phyloP scores from a whole-genome alignment of 2,797 vertebrate genomes.

The Gambelia wislizenii region DNA sequence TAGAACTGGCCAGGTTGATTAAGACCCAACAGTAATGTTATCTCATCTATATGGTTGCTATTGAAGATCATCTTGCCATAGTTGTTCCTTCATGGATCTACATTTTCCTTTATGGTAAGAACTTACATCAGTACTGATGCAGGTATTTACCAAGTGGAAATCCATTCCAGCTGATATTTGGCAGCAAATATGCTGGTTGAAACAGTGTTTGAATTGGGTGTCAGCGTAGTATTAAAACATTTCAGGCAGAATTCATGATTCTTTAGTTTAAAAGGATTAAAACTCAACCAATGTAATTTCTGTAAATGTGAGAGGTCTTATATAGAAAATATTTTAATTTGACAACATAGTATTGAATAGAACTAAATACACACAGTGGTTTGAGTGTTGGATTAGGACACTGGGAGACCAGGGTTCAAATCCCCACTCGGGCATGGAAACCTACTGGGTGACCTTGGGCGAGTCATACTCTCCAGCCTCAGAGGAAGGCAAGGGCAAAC shows the following conservation, averaged over 20 bases:
- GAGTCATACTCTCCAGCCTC: too few species aligned
- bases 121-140: background rate
- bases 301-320: background rate
- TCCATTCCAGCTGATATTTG: background rate
- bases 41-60: background rate
- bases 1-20: background rate
- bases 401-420: too few species aligned
- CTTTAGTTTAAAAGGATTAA: slow-evolving; percentile 7
- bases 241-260: background rate
- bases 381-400: too few species aligned
- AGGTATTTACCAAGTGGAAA: background rate
- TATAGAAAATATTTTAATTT: background rate
- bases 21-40: background rate
- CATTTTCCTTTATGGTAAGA: background rate
- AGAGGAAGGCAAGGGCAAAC: too few species aligned
- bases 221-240: background rate
- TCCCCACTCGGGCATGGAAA: too few species aligned
- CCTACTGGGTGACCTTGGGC: too few species aligned
- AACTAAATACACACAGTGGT: background rate
- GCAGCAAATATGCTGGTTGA: background rate
- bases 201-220: background rate
- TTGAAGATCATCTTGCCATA: background rate
- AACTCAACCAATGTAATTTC: background rate
- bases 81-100: background rate
- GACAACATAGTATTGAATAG: background rate